A percentile compares a stretch with the other conserved stretches of the same genome.
phyloP scores from a whole-genome alignment of 1,140 invertebrate genomes.

The Armadillidium nasatum region DNA sequence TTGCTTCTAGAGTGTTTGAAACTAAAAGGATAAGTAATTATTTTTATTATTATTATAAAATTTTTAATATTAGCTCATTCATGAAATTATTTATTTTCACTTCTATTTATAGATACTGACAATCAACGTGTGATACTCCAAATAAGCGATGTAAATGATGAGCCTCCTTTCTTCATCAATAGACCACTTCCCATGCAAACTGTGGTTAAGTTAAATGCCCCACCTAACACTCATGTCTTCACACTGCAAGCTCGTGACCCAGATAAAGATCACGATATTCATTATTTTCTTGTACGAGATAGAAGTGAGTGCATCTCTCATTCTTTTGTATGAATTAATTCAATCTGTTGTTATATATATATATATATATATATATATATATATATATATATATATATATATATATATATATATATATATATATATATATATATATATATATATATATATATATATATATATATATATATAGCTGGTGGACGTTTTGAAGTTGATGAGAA shows the following conservation, averaged over 20 bases:
- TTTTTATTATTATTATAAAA: no score
- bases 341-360: no score
- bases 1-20: no score
- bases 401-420: slow-evolving; percentile 24
- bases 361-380: slow-evolving; percentile 6
- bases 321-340: not conserved
- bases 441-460: slow-evolving; percentile 12
- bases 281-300: slow-evolving; percentile 90
- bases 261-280: slow-evolving; percentile 90
- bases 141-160: slow-evolving; percentile 92
- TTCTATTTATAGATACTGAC: slow-evolving; percentile 67
- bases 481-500: slow-evolving; percentile 84
- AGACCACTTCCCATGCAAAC: slow-evolving; percentile 89
- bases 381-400: slow-evolving; percentile 25
- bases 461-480: slow-evolving; percentile 59
- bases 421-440: no score
- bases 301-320: slow-evolving; percentile 57
- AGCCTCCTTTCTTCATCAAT: slow-evolving; percentile 93
- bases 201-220: slow-evolving; percentile 87
- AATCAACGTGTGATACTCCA: slow-evolving; percentile 91
- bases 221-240: slow-evolving; percentile 90
- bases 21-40: no score
- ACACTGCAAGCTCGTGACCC: slow-evolving; percentile 90
- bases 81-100: not conserved
- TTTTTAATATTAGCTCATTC: no score